Base-by-base conservation (phyloP, 2,797 vertebrate genomes). In the Catamblyrhynchus diadema region DNA sequence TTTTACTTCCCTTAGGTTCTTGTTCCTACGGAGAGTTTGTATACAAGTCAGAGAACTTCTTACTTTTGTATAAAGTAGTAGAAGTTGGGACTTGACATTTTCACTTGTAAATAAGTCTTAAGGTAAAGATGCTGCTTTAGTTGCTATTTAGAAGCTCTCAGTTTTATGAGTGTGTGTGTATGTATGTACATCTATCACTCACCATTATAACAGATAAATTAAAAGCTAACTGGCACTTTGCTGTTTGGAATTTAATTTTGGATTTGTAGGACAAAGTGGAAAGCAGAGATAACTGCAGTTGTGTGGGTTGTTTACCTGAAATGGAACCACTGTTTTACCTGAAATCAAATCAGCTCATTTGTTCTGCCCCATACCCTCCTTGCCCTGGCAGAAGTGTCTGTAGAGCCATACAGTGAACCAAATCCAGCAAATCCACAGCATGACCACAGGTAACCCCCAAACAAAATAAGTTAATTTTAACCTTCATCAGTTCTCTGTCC, bases 331-430 rank as follows among this genome's bases (percentile, higher is more conserved):
- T 39, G 16, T 33, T 69, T 61, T 21, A 25, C 33, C 24, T 18
- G 25, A 71, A 77, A 47, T 73, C 47, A 39, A 86, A 53, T 32
- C 51, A 59, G 27, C 30, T 64, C 21, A 0, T 48, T 86, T 56
- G 12, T 73, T 91, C 42, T 0, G 0, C 32, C 48, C 25, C 0
- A 0, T 64, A 14, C 17, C 15, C 12, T 85, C 23, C 22, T 75
- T 32, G 8, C 0, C 0, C 72, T 57, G 28, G 14, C 32, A 48
- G 33, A 60, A 74, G 6, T 23, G 20, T 74, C 57, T 71, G 20
- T 32, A 37, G n/a, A 72, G 42, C 15, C 53, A 14, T 14, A 35
- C 3, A 25, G 37, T 6, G 53, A 95, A 28, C 6, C 32, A 81
- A 60, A 65, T 86, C n/a, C 45, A 86, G 61, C 32, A 83, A 23